Base-by-base conservation (phyloP, 2,797 vertebrate genomes). In the Centropyge bicolor region DNA sequence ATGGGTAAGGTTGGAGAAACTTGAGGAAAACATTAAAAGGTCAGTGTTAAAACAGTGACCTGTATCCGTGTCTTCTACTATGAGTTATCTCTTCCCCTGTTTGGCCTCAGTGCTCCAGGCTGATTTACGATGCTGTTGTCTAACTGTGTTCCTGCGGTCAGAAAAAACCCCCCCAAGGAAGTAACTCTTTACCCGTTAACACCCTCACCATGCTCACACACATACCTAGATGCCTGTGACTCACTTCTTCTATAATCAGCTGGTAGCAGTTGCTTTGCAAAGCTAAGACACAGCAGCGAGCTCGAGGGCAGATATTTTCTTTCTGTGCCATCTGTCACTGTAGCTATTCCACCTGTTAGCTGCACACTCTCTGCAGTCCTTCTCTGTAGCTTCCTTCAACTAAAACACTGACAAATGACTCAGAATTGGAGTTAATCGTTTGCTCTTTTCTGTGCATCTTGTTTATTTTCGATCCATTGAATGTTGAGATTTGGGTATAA, bases 221-320 rank as follows among this genome's bases (percentile, higher is more conserved):
- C 67, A 57, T 41, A 72, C 43, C 65, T 70, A 60, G 19, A 70
- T 61, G 56, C 52, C 12, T 70, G 64, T 79, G 70, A 62, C 74
- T 81, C 6, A 16, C 45, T 51, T 83, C 68, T 70, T 84, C 68
- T 80, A 14, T 68, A 57, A 73, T 62, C 66, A 74, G 60, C 60
- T 1, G 0, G 41, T 24, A 63, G 70, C 43, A 51, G 70, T 74
- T 84, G 56, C 69, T 76, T 48, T 62, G 45, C 41, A n/a, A 48
- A 76, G 72, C 66, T 40, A 31, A 46, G 60, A 20, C 16, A 49
- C 12, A 78, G 67, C 61, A 17, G 12, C 1, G 6, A 20, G 56
- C 86, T 86, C 4, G 16, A 80, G 82, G 76, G 69, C 60, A 75
- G 59, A 75, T 82, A 70, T 79, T 82, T 76, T 73, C 67, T 82